Evolutionary conservation across 2,797 vertebrate genomes (phyloP), one percentile per base, ranked within the genome.

Genomic region (Anguilla anguilla): DNA sequence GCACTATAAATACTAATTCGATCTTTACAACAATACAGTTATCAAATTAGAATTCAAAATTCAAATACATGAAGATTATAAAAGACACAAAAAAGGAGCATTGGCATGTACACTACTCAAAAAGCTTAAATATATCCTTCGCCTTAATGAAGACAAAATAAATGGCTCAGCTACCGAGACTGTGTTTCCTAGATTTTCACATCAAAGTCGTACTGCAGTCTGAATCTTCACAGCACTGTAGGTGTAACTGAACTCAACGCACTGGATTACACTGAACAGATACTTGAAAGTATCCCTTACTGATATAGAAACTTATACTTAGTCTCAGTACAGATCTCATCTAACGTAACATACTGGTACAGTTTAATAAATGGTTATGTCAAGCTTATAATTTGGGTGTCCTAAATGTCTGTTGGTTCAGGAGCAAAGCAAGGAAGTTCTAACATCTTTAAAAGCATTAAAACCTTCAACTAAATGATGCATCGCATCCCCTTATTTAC

Each of bases 1-100:
- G 93, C 94, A 92, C 93, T 94, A 94, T 91, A 93, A 94, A 94
- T 94, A 94, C 93, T 92, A 93, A 91, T 90, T 93, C 89, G 86
- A 91, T 92, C 92, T 93, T 91, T 93, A 94, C 92, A 92, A 93
- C 92, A 91, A 91, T 92, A 92, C 90, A 89, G 86, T 91, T 92
- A 90, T 90, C 88, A 94, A 93, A 90, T 90, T 88, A 93, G 91
- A 93, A 92, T 94, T 92, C 89, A 90, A 92, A 93, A 93, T 92
- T 86, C 90, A 93, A 91, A 91, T 92, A 92, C 89, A 89, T 90
- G 88, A 91, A 91, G 91, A 88, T 92, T 94, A 94, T 93, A 93
- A 94, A 94, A 93, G 90, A 92, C 91, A 92, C 88, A 92, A 90
- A 89, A 92, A 92, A 92, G 86, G 90, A 91, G 92, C 89, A 87